Conservation (phyloP, 2,113 vertebrate genomes). For the Strix aluco region DNA sequence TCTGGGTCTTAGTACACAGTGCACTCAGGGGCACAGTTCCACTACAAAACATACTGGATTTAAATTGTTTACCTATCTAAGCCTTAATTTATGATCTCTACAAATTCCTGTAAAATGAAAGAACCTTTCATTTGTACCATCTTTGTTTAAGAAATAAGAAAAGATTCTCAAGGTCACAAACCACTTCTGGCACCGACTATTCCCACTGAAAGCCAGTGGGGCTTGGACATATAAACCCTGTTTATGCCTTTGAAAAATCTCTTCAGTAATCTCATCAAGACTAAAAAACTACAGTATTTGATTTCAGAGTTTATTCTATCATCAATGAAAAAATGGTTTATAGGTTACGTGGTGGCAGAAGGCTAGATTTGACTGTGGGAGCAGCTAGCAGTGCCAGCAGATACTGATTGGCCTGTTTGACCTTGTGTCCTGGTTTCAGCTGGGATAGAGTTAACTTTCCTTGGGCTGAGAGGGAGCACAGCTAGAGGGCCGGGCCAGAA, state of each 20-base stretch:
- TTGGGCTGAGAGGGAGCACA: no score
- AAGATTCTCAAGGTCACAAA: slow-evolving; percentile 5
- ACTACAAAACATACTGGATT: not conserved
- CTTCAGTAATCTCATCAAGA: slow-evolving; percentile 1
- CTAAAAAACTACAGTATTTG: not conserved
- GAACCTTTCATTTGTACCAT: not conserved
- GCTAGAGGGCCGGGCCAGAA: no score
- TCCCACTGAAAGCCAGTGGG: not conserved
- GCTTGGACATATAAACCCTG: not conserved
- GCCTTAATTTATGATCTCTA: not conserved
- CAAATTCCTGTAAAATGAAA: slow-evolving; percentile 5
- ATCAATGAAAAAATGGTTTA: not conserved
- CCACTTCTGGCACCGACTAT: not conserved
- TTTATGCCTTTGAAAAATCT: not conserved
- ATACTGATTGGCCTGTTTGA: not conserved
- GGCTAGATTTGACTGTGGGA: not conserved
- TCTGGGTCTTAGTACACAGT: not conserved
- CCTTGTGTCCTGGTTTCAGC: not conserved
- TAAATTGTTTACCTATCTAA: slow-evolving; percentile 8
- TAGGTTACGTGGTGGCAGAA: not conserved
- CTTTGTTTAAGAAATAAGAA: not conserved
- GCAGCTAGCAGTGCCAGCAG: not conserved
- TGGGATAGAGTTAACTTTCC: no score
- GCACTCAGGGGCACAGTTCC: not conserved
- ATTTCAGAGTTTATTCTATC: no score